Base-by-base conservation (phyloP, 2,888 invertebrate genomes). In the Fragum sueziense region DNA sequence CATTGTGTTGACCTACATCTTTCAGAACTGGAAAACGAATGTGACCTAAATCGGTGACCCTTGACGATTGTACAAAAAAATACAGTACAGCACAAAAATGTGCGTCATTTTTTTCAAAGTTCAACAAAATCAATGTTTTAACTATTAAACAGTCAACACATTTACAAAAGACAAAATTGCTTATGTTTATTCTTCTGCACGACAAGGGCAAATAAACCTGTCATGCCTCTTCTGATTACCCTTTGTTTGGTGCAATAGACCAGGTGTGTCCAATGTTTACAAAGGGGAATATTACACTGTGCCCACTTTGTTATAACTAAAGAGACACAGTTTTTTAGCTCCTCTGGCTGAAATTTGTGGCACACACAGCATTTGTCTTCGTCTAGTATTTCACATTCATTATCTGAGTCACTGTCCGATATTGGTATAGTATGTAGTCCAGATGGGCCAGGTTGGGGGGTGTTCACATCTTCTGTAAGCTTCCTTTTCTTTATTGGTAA, bases 261-360 rank as follows among this genome's bases (percentile, higher is more conserved):
- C 47, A n/a, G n/a, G n/a, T 71, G 76, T 0, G 67, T 57, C 76
- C 76, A 70, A 31, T 67, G 76, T 2, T 27, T 20, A 33, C 71
- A 76, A 1, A 17, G n/a, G 27, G 22, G n/a, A 27, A 22, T 6
- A 68, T 68, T 67, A 67, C 76, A 72, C 51, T 68, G 76, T 7
- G 76, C 71, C 67, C 71, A 76, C 31, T 76, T 76, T 11, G 72
- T 76, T 33, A 76, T 68, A 17, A 72, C 71, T 11, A 76, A 27
- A 41, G 76, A 76, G 20, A 59, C 47, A 72, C 59, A 68, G 31
- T 72, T 57, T 7, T 47, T 9, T 2, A 68, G 47, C 33, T 68
- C 47, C 11, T 11, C 41, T 17, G 67, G 65, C 47, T 76, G 71
- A 52, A 67, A 72, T 1, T 41, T 20, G 1, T 59, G n/a, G 33